phyloP scores from a whole-genome alignment of 1,140 invertebrate genomes.

The Watersipora subatra region DNA sequence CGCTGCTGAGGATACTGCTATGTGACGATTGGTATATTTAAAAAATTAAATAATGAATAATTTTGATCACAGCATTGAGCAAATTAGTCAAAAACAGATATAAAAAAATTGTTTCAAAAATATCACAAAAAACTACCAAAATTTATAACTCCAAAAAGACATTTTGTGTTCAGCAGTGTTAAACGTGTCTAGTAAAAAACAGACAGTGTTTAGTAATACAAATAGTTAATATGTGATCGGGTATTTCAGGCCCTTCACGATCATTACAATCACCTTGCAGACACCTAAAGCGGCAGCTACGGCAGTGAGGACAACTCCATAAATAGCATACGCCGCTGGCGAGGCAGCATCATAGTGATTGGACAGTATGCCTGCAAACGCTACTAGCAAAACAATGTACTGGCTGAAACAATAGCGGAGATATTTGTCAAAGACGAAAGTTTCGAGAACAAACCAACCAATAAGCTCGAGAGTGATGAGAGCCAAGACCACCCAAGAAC shows the following conservation, averaged over 20 bases:
- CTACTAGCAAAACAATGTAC: slow-evolving; percentile 16
- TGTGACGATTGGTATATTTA: no score
- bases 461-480: slow-evolving; percentile 9
- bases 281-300: slow-evolving; percentile 5
- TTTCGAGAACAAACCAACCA: slow-evolving; percentile 12
- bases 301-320: slow-evolving; percentile 8
- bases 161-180: no score
- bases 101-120: no score
- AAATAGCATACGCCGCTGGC: slow-evolving; percentile 8
- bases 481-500: slow-evolving; percentile 10
- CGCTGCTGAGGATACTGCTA: no score
- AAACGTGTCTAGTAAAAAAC: no score
- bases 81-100: no score
- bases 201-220: no score
- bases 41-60: no score
- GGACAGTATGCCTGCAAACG: slow-evolving; percentile 11
- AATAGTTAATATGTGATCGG: slow-evolving; percentile 5
- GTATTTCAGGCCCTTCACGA: slow-evolving; percentile 7
- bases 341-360: slow-evolving; percentile 10
- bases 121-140: no score
- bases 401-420: slow-evolving; percentile 16
- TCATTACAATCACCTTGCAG: slow-evolving; percentile 9
- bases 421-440: slow-evolving; percentile 15
- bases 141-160: no score
- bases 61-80: no score